Evolutionary conservation across 2,888 invertebrate species (phyloP).

Genomic region (Drosophila meridionalis): DNA sequence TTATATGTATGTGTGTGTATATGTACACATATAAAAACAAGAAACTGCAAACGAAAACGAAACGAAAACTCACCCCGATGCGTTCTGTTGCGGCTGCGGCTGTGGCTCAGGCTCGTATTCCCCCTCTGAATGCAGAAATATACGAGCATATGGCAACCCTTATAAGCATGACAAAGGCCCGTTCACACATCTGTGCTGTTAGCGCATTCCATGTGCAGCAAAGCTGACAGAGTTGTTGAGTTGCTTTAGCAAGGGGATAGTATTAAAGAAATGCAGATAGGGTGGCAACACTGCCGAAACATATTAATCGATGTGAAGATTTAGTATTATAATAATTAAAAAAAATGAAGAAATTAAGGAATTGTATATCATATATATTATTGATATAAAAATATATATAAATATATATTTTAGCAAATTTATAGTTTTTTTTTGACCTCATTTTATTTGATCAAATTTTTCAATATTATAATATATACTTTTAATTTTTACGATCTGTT

Average conservation of each 20-base stretch:
- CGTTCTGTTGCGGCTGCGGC: conserved; percentile 13
- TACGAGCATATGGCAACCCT: conserved; percentile 78
- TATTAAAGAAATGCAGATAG: background rate
- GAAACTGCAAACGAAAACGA: conserved; percentile 58
- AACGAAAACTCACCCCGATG: conserved; percentile 73
- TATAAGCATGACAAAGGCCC: conserved; percentile 64
- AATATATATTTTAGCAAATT: too few relatives aligned
- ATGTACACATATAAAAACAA: conserved; percentile 1
- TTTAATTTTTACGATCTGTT: background rate
- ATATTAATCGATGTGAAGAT: background rate
- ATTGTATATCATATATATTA: too few relatives aligned
- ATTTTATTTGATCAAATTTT: too few relatives aligned
- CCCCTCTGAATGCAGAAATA: conserved; percentile 59
- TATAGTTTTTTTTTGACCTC: too few relatives aligned
- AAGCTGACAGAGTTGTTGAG: conserved; percentile 27
- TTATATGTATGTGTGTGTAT: background rate
- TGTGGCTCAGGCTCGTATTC: conserved; percentile 35
- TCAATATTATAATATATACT: background rate
- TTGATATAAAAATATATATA: too few relatives aligned
- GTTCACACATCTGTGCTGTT: conserved; percentile 53
- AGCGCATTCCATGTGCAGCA: conserved; percentile 18
- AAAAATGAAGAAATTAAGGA: too few relatives aligned
- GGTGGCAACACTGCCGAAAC: conserved; percentile 37
- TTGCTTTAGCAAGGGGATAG: background rate
- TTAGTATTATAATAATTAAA: too few relatives aligned